These are phyloP conservation scores for Pipistrellus nathusii DNA, from an alignment of 2,797 vertebrate genomes.

Conservation along the genomic window DNA sequence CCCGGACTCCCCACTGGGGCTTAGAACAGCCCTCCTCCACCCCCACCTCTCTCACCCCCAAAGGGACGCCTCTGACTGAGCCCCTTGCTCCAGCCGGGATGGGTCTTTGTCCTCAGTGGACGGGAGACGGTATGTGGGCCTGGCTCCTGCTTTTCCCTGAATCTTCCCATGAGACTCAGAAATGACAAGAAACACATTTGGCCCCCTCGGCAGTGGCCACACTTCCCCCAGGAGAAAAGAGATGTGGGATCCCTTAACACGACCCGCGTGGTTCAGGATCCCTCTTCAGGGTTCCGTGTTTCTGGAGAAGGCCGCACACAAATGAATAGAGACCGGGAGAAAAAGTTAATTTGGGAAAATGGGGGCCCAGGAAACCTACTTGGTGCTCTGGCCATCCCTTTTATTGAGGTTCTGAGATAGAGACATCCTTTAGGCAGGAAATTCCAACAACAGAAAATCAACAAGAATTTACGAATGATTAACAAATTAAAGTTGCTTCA, in stretches of 20 bases:
- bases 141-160: slow-evolving; percentile 87
- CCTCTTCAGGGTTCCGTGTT: too few relatives aligned
- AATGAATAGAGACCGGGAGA: too few relatives aligned
- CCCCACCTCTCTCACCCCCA: not conserved
- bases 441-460: too few relatives aligned
- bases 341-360: too few relatives aligned
- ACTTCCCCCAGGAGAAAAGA: slow-evolving; percentile 36
- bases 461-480: too few relatives aligned
- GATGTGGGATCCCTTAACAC: not conserved
- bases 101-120: slow-evolving; percentile 81
- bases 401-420: too few relatives aligned
- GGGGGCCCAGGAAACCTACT: too few relatives aligned
- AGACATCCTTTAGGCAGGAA: too few relatives aligned
- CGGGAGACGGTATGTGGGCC: slow-evolving; percentile 85
- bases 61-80: not conserved
- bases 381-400: too few relatives aligned
- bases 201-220: not conserved
- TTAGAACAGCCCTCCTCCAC: not conserved
- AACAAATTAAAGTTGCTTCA: too few relatives aligned
- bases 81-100: slow-evolving; percentile 64
- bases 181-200: slow-evolving; percentile 70
- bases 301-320: too few relatives aligned
- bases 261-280: too few relatives aligned
- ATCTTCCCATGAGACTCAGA: slow-evolving; percentile 79
- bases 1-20: not conserved